Percentiles rank a stretch among this genome's conserved stretches.
Conservation (phyloP, 1,140 invertebrate species). For the Hermatobates lingyangjiaoensis region DNA sequence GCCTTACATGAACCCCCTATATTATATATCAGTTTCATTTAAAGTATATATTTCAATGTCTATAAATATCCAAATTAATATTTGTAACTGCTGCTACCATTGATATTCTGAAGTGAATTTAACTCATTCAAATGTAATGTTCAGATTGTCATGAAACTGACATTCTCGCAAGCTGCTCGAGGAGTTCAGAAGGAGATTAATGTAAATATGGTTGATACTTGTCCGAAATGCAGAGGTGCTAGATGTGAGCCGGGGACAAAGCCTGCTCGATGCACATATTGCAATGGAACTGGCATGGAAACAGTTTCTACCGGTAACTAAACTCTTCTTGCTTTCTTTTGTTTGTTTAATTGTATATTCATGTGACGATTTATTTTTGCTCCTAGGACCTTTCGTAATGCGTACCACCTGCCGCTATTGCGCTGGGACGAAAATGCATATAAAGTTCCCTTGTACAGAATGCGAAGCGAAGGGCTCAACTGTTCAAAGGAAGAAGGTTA, state of each 20-base stretch:
- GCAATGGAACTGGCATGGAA: slow-evolving; percentile 96
- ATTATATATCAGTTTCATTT: too few relatives aligned
- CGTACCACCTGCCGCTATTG: slow-evolving; percentile 86
- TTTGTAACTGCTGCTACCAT: too few relatives aligned
- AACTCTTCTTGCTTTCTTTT: neutral
- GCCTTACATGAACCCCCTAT: too few relatives aligned
- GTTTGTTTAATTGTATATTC: neutral
- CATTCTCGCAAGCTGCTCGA: slow-evolving; percentile 87
- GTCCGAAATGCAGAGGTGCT: slow-evolving; percentile 69
- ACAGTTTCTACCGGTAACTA: slow-evolving; percentile 48
- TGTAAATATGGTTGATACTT: slow-evolving; percentile 83
- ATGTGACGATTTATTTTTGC: slow-evolving; percentile 6
- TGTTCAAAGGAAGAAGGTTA: slow-evolving; percentile 74
- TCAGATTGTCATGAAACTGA: slow-evolving; percentile 69
- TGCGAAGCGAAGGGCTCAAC: slow-evolving; percentile 86
- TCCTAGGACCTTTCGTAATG: slow-evolving; percentile 87
- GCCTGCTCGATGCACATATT: slow-evolving; percentile 67
- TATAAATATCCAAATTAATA: too few relatives aligned
- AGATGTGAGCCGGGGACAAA: slow-evolving; percentile 77
- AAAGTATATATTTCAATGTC: too few relatives aligned
- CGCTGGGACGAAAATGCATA: slow-evolving; percentile 66
- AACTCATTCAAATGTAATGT: too few relatives aligned
- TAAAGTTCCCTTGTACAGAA: slow-evolving; percentile 78
- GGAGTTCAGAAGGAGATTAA: slow-evolving; percentile 87
- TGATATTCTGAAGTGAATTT: neutral